phyloP scores from a whole-genome alignment of 2,113 vertebrate species.

The Neogale vison region DNA sequence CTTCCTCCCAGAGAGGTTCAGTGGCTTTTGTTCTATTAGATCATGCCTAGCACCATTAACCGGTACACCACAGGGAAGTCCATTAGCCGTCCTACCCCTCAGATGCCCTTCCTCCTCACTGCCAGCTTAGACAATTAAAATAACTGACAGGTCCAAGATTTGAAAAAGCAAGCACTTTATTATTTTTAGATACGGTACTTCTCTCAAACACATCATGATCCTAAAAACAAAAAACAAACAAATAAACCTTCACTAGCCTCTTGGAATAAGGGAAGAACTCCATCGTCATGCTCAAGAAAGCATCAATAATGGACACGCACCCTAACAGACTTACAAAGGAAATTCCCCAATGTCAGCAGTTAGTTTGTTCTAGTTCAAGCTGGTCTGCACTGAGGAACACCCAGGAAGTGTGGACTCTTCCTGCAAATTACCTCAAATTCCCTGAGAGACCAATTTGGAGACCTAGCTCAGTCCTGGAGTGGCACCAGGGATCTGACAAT shows the following conservation, averaged over 20 bases:
- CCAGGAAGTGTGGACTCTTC: background rate
- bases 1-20: background rate
- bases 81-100: background rate
- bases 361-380: background rate
- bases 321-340: background rate
- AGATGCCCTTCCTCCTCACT: background rate
- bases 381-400: background rate
- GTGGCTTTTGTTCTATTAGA: background rate
- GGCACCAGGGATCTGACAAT: background rate
- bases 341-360: background rate
- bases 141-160: background rate
- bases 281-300: background rate
- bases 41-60: background rate
- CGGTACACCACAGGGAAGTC: background rate
- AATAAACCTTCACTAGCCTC: background rate
- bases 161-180: conserved; percentile 5
- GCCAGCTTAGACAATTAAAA: conserved; percentile 1
- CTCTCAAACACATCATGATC: background rate
- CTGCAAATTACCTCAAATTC: background rate
- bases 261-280: background rate
- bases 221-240: background rate
- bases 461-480: background rate
- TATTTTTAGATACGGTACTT: conserved; percentile 22
- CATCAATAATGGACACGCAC: background rate
- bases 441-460: conserved; percentile 39